phyloP scores from a whole-genome alignment of 2,888 invertebrate genomes.

The Erebia epiphron region DNA sequence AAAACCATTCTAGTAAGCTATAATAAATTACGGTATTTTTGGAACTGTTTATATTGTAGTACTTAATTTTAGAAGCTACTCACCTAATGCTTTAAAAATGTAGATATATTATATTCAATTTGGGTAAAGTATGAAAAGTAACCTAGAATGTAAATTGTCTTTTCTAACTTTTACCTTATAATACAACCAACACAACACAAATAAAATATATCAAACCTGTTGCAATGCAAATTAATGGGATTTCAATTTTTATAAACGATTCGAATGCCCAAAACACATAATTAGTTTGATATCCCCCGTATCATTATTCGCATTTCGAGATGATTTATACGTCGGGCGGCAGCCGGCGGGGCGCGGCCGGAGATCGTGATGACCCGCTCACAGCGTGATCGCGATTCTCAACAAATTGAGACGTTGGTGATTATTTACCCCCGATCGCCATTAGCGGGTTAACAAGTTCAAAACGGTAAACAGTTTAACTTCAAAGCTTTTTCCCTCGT shows the following conservation, averaged over 20 bases:
- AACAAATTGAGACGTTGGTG: slow-evolving; percentile 63
- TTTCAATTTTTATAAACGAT: slow-evolving; percentile 14
- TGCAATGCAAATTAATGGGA: background rate
- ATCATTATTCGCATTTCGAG: slow-evolving; percentile 51
- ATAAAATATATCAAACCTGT: background rate
- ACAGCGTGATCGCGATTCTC: slow-evolving; percentile 55
- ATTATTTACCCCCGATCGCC: slow-evolving; percentile 58
- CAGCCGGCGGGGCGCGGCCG: slow-evolving; percentile 41
- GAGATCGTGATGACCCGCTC: slow-evolving; percentile 56
- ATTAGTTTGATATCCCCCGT: slow-evolving; percentile 25
- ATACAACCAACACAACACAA: background rate
- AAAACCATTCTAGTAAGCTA: too few species aligned
- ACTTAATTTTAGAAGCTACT: too few species aligned
- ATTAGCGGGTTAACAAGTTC: slow-evolving; percentile 47
- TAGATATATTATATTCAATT: background rate
- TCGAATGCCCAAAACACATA: slow-evolving; percentile 25
- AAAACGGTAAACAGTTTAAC: background rate
- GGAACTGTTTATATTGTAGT: too few species aligned
- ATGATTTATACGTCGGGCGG: slow-evolving; percentile 53
- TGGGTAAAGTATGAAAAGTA: background rate
- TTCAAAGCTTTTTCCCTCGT: background rate
- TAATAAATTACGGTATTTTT: too few species aligned
- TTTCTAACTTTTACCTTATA: background rate
- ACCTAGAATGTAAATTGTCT: too few species aligned
- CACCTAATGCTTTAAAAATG: too few species aligned